Evolutionary conservation across 2,113 vertebrate species (phyloP).

Genomic region (Heterotis niloticus): DNA sequence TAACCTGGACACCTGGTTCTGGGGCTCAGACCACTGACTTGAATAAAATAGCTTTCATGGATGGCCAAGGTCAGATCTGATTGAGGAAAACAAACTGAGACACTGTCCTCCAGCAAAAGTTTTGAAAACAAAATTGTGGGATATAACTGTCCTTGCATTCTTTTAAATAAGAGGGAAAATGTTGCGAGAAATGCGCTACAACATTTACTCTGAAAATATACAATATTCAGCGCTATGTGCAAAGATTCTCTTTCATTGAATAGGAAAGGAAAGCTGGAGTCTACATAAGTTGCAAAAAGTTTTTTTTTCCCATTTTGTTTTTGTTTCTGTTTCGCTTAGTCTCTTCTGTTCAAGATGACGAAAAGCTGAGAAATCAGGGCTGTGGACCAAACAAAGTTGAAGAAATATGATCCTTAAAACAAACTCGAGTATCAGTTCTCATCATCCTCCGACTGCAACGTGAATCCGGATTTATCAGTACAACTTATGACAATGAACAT

Average conservation of each 20-base stretch:
- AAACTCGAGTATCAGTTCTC: background rate
- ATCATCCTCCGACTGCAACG: background rate
- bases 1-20: conserved; percentile 82
- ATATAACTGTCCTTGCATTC: background rate
- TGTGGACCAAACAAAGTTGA: background rate
- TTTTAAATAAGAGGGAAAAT: no score
- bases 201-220: background rate
- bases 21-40: conserved; percentile 57
- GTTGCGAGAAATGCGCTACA: background rate
- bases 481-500: background rate
- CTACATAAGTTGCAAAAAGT: background rate
- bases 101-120: background rate
- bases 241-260: background rate
- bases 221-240: background rate
- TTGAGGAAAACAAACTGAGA: background rate
- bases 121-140: background rate
- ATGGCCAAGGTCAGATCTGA: background rate
- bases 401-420: background rate
- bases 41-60: background rate
- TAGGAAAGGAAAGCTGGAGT: background rate
- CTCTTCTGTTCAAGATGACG: background rate
- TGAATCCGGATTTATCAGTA: background rate
- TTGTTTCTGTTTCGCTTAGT: background rate
- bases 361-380: conserved; percentile 2
- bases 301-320: background rate